Percentiles rank a stretch among this genome's conserved stretches.
phyloP scores from a whole-genome alignment of 2,797 vertebrate species.

The Scyliorhinus canicula region DNA sequence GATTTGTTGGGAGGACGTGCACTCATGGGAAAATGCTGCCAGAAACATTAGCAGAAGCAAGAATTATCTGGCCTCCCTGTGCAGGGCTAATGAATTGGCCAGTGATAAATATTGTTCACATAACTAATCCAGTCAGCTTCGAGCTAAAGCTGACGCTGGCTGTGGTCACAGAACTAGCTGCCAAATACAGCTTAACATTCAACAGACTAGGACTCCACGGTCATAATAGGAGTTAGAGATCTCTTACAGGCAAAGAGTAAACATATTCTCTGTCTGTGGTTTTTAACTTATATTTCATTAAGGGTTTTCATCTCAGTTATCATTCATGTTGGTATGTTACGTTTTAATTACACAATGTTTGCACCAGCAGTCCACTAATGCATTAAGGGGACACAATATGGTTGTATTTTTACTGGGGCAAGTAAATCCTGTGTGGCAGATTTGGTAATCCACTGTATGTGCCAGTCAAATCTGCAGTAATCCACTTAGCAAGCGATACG shows the following conservation, averaged over 20 bases:
- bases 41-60: neutral
- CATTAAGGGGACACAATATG: neutral
- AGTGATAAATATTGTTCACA: conserved; percentile 1
- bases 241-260: neutral
- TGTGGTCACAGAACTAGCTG: neutral
- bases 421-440: neutral
- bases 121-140: neutral
- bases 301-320: neutral
- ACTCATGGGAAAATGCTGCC: neutral
- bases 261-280: neutral
- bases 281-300: neutral
- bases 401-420: neutral
- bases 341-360: neutral
- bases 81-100: neutral
- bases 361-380: neutral
- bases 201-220: neutral
- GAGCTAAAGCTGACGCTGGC: neutral
- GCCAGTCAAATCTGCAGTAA: neutral
- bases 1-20: neutral
- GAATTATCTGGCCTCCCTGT: neutral
- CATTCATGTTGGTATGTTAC: neutral
- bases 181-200: neutral
- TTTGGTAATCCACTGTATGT: neutral
- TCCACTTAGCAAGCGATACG: neutral
- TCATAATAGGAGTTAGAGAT: neutral